Base-by-base conservation (phyloP, 2,797 vertebrate genomes). In the Heteromormyrus szaboi region DNA sequence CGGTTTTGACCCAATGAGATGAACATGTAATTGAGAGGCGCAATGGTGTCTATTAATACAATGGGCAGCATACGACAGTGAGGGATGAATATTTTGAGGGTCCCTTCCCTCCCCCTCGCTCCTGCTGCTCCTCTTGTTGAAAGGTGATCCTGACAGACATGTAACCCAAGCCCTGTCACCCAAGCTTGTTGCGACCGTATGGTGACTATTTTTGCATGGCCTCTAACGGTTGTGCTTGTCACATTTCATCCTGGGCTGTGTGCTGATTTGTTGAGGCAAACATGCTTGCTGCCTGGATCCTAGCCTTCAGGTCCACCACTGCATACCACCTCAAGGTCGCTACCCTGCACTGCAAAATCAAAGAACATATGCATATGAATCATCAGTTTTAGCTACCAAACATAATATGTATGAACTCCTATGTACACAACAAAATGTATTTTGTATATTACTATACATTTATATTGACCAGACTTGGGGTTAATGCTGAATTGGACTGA, bases 121-220 rank as follows among this genome's bases (percentile, higher is more conserved):
- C 87, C 86, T 37, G 88, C 83, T 4, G 48, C 62, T 50, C 53
- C 88, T 50, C 89, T 88, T 53, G 88, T 88, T 91, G 91, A 94
- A 93, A 94, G 89, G 91, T 89, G 91, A 94, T 91, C 90, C 93
- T 91, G 94, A 94, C 93, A 92, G 92, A 88, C 62, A 87, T 91
- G 92, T 93, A 94, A 94, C 93, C 89, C 88, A 92, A 95, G 92
- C 94, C 91, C 92, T 90, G 92, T 94, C 92, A 91, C 91, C 87
- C 86, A 87, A 89, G 91, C 93, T 91, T 90, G 91, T 93, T 93
- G 91, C 87, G 89, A 92, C 93, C 92, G 90, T 93, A 93, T 92
- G 93, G 93, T 90, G 93, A 92, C 94, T 94, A 93, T 96, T 95
- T 95, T 93, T 94, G 93, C 90, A 76, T 90, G 91, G 92, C 92